Conservation (phyloP, 2,888 invertebrate species). For the Incurvaria masculella region DNA sequence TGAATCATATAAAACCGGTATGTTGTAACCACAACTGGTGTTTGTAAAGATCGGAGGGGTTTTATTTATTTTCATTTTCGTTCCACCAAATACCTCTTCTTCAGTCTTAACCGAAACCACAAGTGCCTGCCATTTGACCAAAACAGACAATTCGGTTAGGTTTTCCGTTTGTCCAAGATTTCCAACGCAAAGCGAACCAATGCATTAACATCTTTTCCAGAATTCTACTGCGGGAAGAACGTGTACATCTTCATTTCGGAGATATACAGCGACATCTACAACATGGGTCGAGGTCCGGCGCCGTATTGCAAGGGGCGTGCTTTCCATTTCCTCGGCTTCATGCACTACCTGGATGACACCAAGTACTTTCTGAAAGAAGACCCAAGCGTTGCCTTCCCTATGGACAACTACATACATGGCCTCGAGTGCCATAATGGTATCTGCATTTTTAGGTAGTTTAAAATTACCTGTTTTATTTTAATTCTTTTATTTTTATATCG, state of each 20-base stretch:
- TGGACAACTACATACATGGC: constrained; percentile 43
- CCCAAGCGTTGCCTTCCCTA: constrained; percentile 35
- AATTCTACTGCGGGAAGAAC: constrained; percentile 44
- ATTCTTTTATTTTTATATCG: no score
- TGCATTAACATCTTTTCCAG: constrained; percentile 21
- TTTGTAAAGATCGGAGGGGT: no score
- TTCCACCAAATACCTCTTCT: no score
- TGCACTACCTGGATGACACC: constrained; percentile 38
- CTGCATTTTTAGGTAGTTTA: constrained; percentile 45
- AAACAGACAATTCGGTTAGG: no score
- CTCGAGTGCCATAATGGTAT: constrained; percentile 40
- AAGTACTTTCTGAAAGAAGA: constrained; percentile 42
- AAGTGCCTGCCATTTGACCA: no score
- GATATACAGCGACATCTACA: constrained; percentile 43
- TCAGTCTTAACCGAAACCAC: no score
- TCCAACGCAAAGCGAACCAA: no score
- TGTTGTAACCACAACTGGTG: no score
- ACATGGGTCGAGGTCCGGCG: constrained; percentile 34
- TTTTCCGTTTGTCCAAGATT: no score
- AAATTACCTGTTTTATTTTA: no score
- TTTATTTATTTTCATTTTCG: no score
- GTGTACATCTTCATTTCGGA: constrained; percentile 44
- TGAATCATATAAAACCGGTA: no score
- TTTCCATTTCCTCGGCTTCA: constrained; percentile 43
- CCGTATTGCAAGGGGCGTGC: constrained; percentile 37